Conservation (phyloP, 2,888 invertebrate genomes). For the Machimus atricapillus region DNA sequence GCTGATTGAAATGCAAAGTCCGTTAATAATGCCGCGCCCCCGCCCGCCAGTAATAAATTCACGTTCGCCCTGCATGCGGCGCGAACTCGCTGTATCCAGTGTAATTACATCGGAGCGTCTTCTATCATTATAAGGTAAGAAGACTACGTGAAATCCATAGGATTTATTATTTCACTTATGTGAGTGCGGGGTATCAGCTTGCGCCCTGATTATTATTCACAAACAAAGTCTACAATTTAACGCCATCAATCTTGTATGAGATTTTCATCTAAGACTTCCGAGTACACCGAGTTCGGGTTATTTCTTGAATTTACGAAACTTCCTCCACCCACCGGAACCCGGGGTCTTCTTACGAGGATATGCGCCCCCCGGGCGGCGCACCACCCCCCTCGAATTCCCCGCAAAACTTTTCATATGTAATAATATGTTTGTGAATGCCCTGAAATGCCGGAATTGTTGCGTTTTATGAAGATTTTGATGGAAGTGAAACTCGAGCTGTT, state of each 20-base stretch:
- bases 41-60: constrained; percentile 25
- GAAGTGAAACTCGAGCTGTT: constrained; percentile 44
- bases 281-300: constrained; percentile 44
- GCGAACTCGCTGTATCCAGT: not conserved
- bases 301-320: constrained; percentile 46
- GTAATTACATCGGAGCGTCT: constrained; percentile 35
- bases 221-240: constrained; percentile 48
- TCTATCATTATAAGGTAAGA: constrained; percentile 37
- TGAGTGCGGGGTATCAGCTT: constrained; percentile 32
- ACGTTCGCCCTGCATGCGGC: not conserved
- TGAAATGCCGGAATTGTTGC: constrained; percentile 42
- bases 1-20: constrained; percentile 31
- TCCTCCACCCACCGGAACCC: constrained; percentile 34
- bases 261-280: constrained; percentile 48
- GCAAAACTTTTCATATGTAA: constrained; percentile 30
- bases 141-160: constrained; percentile 35
- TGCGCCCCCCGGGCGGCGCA: not conserved
- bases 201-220: constrained; percentile 47
- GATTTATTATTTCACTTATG: constrained; percentile 40
- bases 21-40: constrained; percentile 3
- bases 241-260: constrained; percentile 48
- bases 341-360: not conserved
- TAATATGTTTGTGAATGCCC: constrained; percentile 40
- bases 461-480: constrained; percentile 45
- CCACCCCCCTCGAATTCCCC: not conserved